Evolutionary conservation across 2,113 vertebrate species (phyloP), one percentile per base, ranked within the genome.

Genomic region (Pseudonaja textilis): DNA sequence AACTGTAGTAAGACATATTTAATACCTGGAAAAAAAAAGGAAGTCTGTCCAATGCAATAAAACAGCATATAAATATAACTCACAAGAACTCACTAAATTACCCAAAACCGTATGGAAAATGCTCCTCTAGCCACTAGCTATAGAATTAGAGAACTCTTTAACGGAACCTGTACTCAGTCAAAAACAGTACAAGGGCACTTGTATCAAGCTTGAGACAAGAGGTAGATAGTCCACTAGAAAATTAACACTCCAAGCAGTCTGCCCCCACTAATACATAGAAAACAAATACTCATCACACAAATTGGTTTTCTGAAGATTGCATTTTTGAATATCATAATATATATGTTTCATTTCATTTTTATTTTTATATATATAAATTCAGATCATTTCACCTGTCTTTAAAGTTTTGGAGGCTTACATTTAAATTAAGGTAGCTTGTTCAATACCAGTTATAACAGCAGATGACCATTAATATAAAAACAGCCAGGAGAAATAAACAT

Each of bases 261-360:
- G 95, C 95, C 95, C 94, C 95, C 95, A 87, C 94, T 96, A 96
- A 96, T 94, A 93, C 93, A 98, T 95, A 96, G 86, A 86, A 98
- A 97, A 97, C 94, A 98, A 96, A 97, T 97, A 5, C 97, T 97
- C 97, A 97, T 96, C 97, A 98, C 96, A 97, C 97, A 97, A 96
- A 95, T 95, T 95, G 95, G 97, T 97, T 98, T 97, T 97, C 97
- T 96, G 96, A 97, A 97, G 97, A 97, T 96, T 97, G 97, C 97
- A 97, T 98, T 98, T 92, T 98, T 97, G 98, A 98, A 97, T 98
- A 97, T 97, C 97, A 97, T 97, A 97, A 97, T 98, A 97, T 97
- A 97, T 97, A 97, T 96, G 97, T 98, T 98, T 97, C 97, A 97
- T 97, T 96, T 97, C 95, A 95, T 97, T 97, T 96, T 96, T 93